Percentiles rank a stretch among this genome's conserved stretches.
These are phyloP conservation scores for Apostichopus californicus DNA, from an alignment of 35 echinoderm and acorn worm species.

Conservation along the genomic window DNA sequence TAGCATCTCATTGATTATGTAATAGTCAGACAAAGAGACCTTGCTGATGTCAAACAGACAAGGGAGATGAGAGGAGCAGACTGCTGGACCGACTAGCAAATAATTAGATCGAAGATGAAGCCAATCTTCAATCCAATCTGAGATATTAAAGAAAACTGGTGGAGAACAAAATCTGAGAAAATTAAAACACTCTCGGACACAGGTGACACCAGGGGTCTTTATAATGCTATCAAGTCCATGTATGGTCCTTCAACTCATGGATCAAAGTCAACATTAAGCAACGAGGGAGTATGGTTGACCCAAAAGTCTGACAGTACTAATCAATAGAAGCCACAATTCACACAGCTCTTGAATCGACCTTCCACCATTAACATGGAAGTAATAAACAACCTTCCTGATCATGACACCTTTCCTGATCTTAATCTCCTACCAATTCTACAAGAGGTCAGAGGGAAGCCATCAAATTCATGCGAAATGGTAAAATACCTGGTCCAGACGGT, in stretches of 20 bases:
- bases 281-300: no score
- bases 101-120: constrained; percentile 52
- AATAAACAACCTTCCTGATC: not conserved
- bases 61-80: constrained; percentile 55
- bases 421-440: not conserved
- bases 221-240: no score
- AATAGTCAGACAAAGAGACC: constrained; percentile 26
- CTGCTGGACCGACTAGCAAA: constrained; percentile 56
- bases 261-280: no score
- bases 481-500: not conserved
- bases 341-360: no score
- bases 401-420: constrained; percentile 30
- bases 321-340: constrained; percentile 35
- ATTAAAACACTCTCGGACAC: not conserved
- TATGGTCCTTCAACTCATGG: no score
- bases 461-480: not conserved
- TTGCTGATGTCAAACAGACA: constrained; percentile 5
- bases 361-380: no score
- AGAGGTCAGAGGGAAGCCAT: not conserved
- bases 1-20: constrained; percentile 75
- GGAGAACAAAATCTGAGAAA: constrained; percentile 26
- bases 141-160: not conserved
- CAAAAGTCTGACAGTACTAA: not conserved
- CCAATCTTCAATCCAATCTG: no score
- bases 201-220: not conserved